These are phyloP conservation scores for Neoseiulus cucumeris DNA, from an alignment of 1,140 invertebrate species.

Conservation along the genomic window DNA sequence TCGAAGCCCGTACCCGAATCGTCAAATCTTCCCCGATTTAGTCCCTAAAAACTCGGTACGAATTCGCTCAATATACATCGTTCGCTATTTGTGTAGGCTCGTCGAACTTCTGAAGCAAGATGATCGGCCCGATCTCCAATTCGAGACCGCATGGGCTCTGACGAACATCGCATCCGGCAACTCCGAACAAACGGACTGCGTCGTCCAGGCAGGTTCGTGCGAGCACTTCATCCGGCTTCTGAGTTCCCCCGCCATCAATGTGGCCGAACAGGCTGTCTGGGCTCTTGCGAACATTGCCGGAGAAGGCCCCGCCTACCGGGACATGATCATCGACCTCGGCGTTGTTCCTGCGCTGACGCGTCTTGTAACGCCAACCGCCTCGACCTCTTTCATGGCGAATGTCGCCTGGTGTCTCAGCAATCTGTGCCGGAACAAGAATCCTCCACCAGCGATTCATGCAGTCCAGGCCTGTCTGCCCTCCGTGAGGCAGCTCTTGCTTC, in stretches of 20 bases:
- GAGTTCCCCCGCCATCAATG: constrained; percentile 45
- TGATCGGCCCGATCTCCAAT: constrained; percentile 28
- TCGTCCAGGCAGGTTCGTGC: constrained; percentile 46
- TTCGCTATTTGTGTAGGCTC: neutral
- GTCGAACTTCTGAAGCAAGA: constrained; percentile 27
- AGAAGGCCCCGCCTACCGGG: constrained; percentile 47
- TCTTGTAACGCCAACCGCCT: neutral
- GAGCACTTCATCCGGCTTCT: constrained; percentile 58
- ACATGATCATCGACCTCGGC: constrained; percentile 38
- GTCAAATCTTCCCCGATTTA: too few species aligned
- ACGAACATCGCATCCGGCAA: constrained; percentile 38
- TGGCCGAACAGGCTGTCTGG: constrained; percentile 90
- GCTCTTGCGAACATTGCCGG: constrained; percentile 91
- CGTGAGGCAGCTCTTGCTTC: neutral
- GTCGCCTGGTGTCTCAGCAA: constrained; percentile 29
- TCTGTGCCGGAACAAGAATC: constrained; percentile 27
- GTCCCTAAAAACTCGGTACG: too few species aligned
- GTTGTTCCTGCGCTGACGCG: constrained; percentile 25
- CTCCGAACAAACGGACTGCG: constrained; percentile 33
- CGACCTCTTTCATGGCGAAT: constrained; percentile 22
- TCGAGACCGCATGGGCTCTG: constrained; percentile 38
- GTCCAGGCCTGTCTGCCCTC: neutral
- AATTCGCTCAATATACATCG: too few species aligned
- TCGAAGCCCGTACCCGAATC: too few species aligned
- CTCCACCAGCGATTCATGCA: constrained; percentile 16